Conservation (phyloP, 2,113 vertebrate species). For the Hypanus sabinus region DNA sequence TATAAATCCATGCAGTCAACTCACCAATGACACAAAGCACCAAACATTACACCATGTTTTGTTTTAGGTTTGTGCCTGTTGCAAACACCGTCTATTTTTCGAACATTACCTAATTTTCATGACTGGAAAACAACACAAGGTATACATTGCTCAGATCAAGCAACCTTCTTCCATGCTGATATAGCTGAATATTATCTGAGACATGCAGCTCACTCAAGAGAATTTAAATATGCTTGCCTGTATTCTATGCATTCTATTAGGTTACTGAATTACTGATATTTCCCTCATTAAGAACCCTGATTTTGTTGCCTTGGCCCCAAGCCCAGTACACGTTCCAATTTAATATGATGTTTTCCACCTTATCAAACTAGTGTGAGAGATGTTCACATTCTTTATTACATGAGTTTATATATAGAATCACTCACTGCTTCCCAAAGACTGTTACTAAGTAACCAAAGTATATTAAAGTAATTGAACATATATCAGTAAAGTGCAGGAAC, state of each 20-base stretch:
- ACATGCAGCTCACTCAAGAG: background rate
- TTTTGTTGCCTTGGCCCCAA: background rate
- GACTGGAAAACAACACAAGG: background rate
- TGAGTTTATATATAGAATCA: background rate
- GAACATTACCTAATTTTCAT: constrained; percentile 1
- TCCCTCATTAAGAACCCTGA: background rate
- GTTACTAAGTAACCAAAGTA: background rate
- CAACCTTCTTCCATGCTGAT: background rate
- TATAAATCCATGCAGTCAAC: background rate
- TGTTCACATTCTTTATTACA: background rate
- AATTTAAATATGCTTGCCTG: background rate
- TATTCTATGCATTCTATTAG: no score
- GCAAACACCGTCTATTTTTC: background rate
- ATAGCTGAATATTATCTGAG: background rate
- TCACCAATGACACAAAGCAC: background rate
- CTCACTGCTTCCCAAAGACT: background rate
- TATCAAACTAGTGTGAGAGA: background rate
- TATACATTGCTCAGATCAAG: background rate
- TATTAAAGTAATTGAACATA: background rate
- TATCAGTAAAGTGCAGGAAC: no score
- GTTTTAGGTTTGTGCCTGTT: background rate
- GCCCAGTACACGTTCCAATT: background rate
- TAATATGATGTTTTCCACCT: background rate
- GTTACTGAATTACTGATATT: background rate
- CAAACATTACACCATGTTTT: background rate